A percentile compares a stretch with the other conserved stretches of the same genome.
Conservation (phyloP, 1,140 invertebrate genomes). For the Aphis craccivora region DNA sequence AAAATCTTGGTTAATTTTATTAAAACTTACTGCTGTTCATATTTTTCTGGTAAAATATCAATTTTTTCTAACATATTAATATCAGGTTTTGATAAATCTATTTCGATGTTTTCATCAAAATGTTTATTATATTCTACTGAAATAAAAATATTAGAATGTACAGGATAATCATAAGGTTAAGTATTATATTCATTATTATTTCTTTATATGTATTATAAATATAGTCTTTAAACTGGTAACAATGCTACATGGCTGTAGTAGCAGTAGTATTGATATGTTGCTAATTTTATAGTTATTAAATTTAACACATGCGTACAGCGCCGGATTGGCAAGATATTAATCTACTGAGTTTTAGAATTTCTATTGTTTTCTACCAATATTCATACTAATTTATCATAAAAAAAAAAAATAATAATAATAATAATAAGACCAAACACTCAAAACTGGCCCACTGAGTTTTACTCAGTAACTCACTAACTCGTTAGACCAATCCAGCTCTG, state of each 20-base stretch:
- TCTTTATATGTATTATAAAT: not conserved
- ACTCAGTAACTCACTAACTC: no score
- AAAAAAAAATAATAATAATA: no score
- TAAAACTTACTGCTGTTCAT: not conserved
- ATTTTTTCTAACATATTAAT: slow-evolving; percentile 4
- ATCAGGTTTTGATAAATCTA: not conserved
- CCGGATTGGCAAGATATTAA: no score
- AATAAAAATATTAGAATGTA: not conserved
- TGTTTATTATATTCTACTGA: not conserved
- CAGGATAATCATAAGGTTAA: not conserved
- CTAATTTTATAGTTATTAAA: not conserved
- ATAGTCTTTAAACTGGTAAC: not conserved
- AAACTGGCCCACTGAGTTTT: no score
- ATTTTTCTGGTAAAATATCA: not conserved
- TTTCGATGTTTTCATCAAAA: not conserved
- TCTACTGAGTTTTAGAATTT: no score
- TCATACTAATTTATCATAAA: no score
- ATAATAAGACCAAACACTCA: no score
- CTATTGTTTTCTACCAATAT: no score
- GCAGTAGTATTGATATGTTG: not conserved
- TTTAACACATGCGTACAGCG: no score
- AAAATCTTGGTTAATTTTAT: not conserved
- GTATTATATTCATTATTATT: no score
- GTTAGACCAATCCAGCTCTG: no score
- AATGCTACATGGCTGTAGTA: not conserved